Conservation (phyloP, 2,113 vertebrate genomes). For the Cacatua alba region DNA sequence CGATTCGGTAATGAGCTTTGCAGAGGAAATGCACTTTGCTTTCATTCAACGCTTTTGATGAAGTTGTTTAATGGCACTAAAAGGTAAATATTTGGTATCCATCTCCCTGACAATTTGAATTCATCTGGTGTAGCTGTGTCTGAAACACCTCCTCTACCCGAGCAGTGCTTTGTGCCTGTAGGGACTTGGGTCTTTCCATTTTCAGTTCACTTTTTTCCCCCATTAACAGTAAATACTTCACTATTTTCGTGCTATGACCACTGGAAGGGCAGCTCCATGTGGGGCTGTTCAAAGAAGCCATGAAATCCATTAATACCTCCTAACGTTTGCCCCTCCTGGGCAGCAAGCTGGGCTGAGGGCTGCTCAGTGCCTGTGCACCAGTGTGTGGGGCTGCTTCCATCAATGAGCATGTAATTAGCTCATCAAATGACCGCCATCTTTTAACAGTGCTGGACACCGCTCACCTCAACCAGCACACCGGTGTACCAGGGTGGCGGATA, state of each 20-base stretch:
- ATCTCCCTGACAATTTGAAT: neutral
- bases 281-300: neutral
- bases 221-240: neutral
- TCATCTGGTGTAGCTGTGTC: neutral
- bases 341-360: fast-evolving
- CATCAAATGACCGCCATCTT: fast-evolving
- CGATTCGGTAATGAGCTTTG: neutral
- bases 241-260: neutral
- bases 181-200: neutral
- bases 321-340: neutral
- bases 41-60: neutral
- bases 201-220: neutral
- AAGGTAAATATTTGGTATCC: slow-evolving; percentile 38
- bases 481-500: neutral
- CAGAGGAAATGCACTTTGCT: neutral
- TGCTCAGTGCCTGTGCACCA: neutral
- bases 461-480: neutral
- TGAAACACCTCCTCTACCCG: fast-evolving
- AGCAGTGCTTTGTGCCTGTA: fast-evolving
- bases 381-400: neutral
- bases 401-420: neutral
- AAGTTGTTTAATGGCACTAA: neutral
- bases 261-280: neutral
- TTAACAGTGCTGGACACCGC: neutral
- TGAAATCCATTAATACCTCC: neutral